Base-by-base conservation (phyloP, 2,888 invertebrate species). In the Phoenoteleia sp. region DNA sequence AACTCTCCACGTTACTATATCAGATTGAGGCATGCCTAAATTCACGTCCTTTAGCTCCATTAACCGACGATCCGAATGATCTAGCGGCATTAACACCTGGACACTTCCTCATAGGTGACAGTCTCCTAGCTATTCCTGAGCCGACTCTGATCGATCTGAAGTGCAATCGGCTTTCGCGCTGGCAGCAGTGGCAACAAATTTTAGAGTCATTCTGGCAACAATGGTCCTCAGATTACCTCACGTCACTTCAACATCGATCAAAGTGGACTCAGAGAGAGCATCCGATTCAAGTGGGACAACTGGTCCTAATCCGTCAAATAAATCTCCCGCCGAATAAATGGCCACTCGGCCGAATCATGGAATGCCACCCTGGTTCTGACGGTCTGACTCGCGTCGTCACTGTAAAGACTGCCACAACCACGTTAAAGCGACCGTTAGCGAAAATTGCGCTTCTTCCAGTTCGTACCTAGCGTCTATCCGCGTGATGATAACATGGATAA, bases 321-420 rank as follows among this genome's bases (percentile, higher is more conserved):
- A 56, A 33, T 7, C 29, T 56, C 2, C 69, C 69, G 0, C 69
- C 69, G 0, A 45, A 42, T 0, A 71, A 71, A 23, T 71, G 69
- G 69, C 5, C 13, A 4, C 36, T 71, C 3, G 69, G 42, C 1
- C 39, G 69, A 0, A 29, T 71, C 0, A 39, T 25, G 1, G 25
- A 13, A 1, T 13, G 27, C 9, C 27, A 19, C 4, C 69, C 69
- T 11, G 69, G 69, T 2, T 0, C 17, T 0, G 69, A 71, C 25
- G 69, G 42, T 1, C 27, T 71, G 1, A 23, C 25, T 2, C 54
- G 69, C 23, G 36, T 52, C 1, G 67, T 67, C n/a, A 13, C 33
- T 3, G 36, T 67, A 0, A 39, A 39, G 1, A 47, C 64, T 5
- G 64, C 64, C 0, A 27, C 29, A 3, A 25, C 47, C 1, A 42